Base-by-base conservation (phyloP, 2,797 vertebrate species). In the Harpagifer antarcticus region DNA sequence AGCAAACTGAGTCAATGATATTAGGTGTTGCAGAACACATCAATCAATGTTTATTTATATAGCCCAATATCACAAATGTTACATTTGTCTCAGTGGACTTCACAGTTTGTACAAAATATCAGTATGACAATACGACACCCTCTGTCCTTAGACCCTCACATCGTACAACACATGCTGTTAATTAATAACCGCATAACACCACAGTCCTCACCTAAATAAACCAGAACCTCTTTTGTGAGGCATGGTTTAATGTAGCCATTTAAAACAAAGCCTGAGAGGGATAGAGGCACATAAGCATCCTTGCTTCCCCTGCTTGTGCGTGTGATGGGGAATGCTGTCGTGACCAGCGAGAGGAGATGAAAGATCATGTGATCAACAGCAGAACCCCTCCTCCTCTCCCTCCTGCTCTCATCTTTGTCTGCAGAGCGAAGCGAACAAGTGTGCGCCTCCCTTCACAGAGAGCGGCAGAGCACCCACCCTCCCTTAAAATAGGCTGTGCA, bases 401-500 rank as follows among this genome's bases (percentile, higher is more conserved):
- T 74, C 61, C 62, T 72, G 68, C 79, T 59, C 71, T 92, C 78
- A 84, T 90, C 79, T 87, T 82, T 79, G 78, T 89, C 78, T 91
- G 74, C 79, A 90, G 82, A 87, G 67, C 64, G 59, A 78, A 81
- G 84, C 40, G 20, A 88, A 85, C 78, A 77, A 85, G 79, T 81
- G 80, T 74, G 79, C 33, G 45, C 61, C 74, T 79, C 84, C 76
- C 66, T 74, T 68, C 55, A 56, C 66, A 84, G 70, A 74, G 85
- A 89, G 82, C 64, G 66, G 80, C 81, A 58, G 71, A 58, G 79
- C 79, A 83, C 81, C 86, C 86, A 87, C 83, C 87, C 83, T 80
- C 74, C 66, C 90, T 91, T 81, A 85, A 92, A 94, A 93, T 90
- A 90, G 89, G 80, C 76, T 77, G 83, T 81, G 84, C 80, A 79